Evolutionary conservation across 2,888 invertebrate genomes (phyloP), one percentile per base, ranked within the genome.

Genomic region (Pammene aurita): DNA sequence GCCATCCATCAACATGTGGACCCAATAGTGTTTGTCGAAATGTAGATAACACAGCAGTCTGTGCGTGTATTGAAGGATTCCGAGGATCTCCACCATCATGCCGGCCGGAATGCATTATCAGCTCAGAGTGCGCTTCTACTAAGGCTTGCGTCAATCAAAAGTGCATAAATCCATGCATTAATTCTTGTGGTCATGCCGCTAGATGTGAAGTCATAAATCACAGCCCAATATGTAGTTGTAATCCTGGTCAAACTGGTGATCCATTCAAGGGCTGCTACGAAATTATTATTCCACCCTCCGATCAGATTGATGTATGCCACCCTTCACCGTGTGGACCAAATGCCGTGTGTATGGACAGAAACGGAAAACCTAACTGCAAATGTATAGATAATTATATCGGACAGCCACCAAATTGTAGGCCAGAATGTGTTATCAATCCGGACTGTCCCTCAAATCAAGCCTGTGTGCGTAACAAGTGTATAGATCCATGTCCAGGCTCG

Each of bases 321-420:
- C 96, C 96, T 69, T 95, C 96, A 48, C 97, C 97, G 0, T 97
- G 97, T 88, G 97, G 97, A 70, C 96, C 96, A 1, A 96, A 97
- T 83, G 94, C 97, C 4, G 89, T 95, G 72, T 97, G 97, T 80
- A 90, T 94, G 75, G 93, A 94, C 72, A 88, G 93, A 66, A 95
- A 95, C 66, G 94, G 93, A 56, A 93, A 93, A 77, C 94, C 96
- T 55, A 94, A 95, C 16, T 97, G 97, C 80, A 94, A 95, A 73
- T 97, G 97, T 81, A 85, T 95, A n/a, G 94, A 94, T 64, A 94
- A 94, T 75, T 97, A 96, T 80, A 93, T 96, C 57, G 97, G 97
- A 44, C 93, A 94, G 62, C 96, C 97, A 72, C 96, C 97, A 35
- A 95, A 96, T 76, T 97, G 97, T 79, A 93, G 96, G 77, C 97